A percentile compares a stretch with the other conserved stretches of the same genome.
Conservation (phyloP, 1,140 invertebrate genomes). For the Trypoxylus dichotomus region DNA sequence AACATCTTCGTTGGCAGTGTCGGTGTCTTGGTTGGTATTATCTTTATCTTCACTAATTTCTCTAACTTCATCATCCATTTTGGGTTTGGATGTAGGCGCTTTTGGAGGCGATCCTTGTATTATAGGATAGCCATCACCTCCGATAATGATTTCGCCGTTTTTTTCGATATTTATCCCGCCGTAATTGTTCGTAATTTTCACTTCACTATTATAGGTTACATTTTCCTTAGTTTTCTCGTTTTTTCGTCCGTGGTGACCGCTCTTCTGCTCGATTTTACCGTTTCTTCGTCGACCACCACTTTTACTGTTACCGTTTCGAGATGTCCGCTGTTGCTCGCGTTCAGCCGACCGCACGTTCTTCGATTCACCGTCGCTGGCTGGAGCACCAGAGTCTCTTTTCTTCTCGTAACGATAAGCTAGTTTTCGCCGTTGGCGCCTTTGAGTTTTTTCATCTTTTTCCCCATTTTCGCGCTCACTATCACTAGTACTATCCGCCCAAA, state of each 20-base stretch:
- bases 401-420: conserved; percentile 40
- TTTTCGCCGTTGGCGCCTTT: conserved; percentile 40
- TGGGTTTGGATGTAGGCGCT: conserved; percentile 24
- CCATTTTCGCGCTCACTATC: conserved; percentile 45
- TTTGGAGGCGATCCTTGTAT: conserved; percentile 27
- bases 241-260: not conserved
- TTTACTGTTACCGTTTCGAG: not conserved
- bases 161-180: conserved; percentile 29
- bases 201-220: conserved; percentile 31
- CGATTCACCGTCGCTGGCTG: not conserved
- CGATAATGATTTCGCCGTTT: conserved; percentile 32
- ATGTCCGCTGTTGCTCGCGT: not conserved
- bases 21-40: conserved; percentile 1
- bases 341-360: not conserved
- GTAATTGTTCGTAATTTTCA: conserved; percentile 34
- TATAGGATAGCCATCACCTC: conserved; percentile 13
- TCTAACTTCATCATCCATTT: conserved; percentile 6
- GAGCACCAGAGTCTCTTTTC: conserved; percentile 31
- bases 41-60: conserved; percentile 24
- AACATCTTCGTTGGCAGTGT: not conserved
- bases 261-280: not conserved
- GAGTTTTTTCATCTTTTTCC: conserved; percentile 30
- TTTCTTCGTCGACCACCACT: not conserved
- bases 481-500: conserved; percentile 45
- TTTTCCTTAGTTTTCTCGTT: conserved; percentile 12